Evolutionary conservation across 1,140 invertebrate species (phyloP).

Genomic region (Linepithema humile): DNA sequence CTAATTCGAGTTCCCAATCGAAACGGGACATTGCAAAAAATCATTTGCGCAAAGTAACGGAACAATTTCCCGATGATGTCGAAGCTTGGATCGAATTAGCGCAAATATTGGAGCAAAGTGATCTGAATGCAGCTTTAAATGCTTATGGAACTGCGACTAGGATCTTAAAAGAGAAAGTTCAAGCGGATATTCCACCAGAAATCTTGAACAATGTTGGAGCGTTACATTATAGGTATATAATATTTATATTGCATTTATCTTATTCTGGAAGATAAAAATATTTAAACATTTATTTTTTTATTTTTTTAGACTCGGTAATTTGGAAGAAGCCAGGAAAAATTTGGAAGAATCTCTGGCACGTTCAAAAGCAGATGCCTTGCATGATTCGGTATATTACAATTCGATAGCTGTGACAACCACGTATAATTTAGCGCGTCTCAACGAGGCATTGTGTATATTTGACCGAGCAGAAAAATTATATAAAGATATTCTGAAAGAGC

Average conservation of each 20-base stretch:
- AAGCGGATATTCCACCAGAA: conserved; percentile 98
- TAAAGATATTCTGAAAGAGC: conserved; percentile 98
- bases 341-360: conserved; percentile 94
- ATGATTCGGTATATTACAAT: conserved; percentile 97
- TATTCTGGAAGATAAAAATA: conserved; percentile 13
- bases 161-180: conserved; percentile 96
- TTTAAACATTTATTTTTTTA: conserved; percentile 36
- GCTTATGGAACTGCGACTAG: conserved; percentile 97
- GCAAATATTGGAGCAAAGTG: conserved; percentile 98
- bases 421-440: conserved; percentile 97
- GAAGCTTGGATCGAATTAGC: conserved; percentile 99
- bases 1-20: conserved; percentile 94
- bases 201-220: conserved; percentile 99
- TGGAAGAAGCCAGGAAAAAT: conserved; percentile 93
- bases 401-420: conserved; percentile 98
- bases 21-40: conserved; percentile 97
- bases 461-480: conserved; percentile 99
- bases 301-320: conserved; percentile 88
- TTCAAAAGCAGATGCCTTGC: conserved; percentile 91
- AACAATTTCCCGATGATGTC: conserved; percentile 98
- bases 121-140: conserved; percentile 93
- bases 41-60: conserved; percentile 96
- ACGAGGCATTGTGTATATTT: conserved; percentile 96
- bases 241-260: background rate
- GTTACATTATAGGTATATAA: conserved; percentile 91